These are phyloP conservation scores for Tipula helvola DNA, from an alignment of 2,888 invertebrate species.

Conservation along the genomic window DNA sequence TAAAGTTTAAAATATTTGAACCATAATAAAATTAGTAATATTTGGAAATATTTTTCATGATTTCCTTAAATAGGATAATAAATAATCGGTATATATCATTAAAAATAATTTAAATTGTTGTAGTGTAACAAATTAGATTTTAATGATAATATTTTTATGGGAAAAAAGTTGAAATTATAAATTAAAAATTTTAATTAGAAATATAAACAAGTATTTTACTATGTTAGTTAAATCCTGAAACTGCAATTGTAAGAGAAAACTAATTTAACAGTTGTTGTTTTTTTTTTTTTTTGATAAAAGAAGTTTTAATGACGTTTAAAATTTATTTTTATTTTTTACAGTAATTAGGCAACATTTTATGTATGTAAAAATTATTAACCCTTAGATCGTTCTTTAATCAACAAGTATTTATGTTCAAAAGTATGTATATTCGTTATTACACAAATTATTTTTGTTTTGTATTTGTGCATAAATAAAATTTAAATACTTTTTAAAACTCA, in stretches of 20 bases:
- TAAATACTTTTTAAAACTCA: background rate
- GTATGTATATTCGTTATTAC: no score
- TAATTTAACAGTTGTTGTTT: background rate
- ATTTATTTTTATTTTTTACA: background rate
- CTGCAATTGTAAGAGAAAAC: background rate
- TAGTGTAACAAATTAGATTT: background rate
- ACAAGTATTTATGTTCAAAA: background rate
- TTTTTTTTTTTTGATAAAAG: background rate
- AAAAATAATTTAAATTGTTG: background rate
- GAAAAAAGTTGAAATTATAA: background rate
- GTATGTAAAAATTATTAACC: background rate
- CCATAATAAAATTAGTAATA: background rate
- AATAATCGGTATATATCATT: background rate
- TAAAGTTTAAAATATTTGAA: background rate
- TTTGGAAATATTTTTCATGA: background rate
- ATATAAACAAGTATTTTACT: background rate
- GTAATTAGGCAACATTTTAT: background rate
- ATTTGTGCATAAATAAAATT: no score
- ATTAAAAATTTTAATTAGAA: background rate
- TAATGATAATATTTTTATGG: background rate
- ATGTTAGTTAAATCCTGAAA: background rate
- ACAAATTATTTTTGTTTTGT: background rate
- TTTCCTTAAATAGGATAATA: background rate
- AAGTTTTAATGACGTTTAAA: background rate
- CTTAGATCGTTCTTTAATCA: background rate